phyloP scores from a whole-genome alignment of 1,140 invertebrate genomes.

The Trialeurodes vaporariorum region DNA sequence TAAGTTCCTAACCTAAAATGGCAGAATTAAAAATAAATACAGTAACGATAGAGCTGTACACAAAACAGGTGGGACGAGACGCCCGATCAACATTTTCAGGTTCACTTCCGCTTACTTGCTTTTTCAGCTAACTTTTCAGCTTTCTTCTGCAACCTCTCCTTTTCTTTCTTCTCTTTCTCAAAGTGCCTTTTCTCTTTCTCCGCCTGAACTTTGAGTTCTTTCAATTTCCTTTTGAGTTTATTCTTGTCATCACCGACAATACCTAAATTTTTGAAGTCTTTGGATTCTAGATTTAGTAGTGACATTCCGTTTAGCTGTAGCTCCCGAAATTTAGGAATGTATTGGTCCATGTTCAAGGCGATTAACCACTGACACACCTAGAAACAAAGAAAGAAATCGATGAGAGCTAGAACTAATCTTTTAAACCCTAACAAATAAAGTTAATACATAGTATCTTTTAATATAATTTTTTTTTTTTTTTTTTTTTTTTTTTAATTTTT shows the following conservation, averaged over 20 bases:
- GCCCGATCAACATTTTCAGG: not conserved
- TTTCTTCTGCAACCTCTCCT: slow-evolving; percentile 61
- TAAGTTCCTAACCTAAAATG: not conserved
- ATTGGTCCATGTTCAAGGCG: slow-evolving; percentile 64
- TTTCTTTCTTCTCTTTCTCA: slow-evolving; percentile 63
- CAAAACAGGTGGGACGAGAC: not conserved
- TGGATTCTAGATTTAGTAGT: slow-evolving; percentile 68
- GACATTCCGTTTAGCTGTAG: slow-evolving; percentile 70
- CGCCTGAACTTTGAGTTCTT: slow-evolving; percentile 60
- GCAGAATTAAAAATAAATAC: not conserved
- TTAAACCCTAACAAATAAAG: slow-evolving; percentile 8
- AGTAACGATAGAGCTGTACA: not conserved
- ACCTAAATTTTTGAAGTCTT: slow-evolving; percentile 76
- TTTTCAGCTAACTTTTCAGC: slow-evolving; percentile 68
- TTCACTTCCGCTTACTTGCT: slow-evolving; percentile 28
- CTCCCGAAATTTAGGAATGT: slow-evolving; percentile 70
- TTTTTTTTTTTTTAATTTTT: too few species aligned
- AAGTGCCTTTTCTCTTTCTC: slow-evolving; percentile 64
- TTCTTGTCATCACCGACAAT: slow-evolving; percentile 67
- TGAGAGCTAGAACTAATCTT: slow-evolving; percentile 2
- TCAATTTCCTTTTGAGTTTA: slow-evolving; percentile 74
- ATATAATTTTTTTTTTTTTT: too few species aligned
- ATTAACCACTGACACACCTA: slow-evolving; percentile 83
- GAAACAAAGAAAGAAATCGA: slow-evolving; percentile 10
- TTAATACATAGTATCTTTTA: too few species aligned